Evolutionary conservation across 2,797 vertebrate genomes (phyloP).

Genomic region (Bryconaethiops microstoma): DNA sequence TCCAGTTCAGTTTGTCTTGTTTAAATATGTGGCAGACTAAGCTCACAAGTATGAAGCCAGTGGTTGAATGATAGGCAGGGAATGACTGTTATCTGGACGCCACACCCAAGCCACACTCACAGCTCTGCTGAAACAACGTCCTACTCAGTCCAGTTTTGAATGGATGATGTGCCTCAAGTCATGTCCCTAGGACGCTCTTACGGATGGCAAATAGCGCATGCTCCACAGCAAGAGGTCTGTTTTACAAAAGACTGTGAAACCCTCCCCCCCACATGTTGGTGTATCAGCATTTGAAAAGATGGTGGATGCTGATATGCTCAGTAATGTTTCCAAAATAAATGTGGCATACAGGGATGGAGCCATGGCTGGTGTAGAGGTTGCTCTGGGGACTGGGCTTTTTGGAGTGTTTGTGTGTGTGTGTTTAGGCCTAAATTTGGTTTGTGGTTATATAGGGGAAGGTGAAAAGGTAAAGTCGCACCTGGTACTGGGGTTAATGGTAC

Average conservation of each 20-base stretch:
- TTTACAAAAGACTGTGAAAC: constrained; percentile 26
- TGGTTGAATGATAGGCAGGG: constrained; percentile 20
- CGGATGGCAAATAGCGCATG: not conserved
- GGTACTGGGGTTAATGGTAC: constrained; percentile 53
- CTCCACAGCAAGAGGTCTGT: constrained; percentile 7
- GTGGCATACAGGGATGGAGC: constrained; percentile 33
- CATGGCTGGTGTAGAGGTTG: constrained; percentile 19
- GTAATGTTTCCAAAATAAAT: constrained; percentile 58
- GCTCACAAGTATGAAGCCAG: constrained; percentile 27
- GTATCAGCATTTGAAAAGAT: constrained; percentile 51
- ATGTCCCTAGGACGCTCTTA: constrained; percentile 1
- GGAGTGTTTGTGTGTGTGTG: constrained; percentile 14
- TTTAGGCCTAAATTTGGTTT: constrained; percentile 41
- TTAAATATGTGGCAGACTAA: constrained; percentile 15
- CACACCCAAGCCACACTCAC: constrained; percentile 27
- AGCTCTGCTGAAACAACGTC: constrained; percentile 20
- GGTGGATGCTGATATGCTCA: constrained; percentile 40
- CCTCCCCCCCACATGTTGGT: constrained; percentile 33
- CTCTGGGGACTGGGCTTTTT: constrained; percentile 42
- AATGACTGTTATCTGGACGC: constrained; percentile 39
- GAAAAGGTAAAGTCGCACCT: constrained; percentile 52
- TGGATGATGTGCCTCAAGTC: not conserved
- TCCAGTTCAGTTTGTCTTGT: constrained; percentile 19
- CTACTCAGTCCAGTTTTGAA: not conserved
- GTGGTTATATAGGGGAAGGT: constrained; percentile 49